Conservation (phyloP, 2,797 vertebrate species). For the Danio jaintianensis region DNA sequence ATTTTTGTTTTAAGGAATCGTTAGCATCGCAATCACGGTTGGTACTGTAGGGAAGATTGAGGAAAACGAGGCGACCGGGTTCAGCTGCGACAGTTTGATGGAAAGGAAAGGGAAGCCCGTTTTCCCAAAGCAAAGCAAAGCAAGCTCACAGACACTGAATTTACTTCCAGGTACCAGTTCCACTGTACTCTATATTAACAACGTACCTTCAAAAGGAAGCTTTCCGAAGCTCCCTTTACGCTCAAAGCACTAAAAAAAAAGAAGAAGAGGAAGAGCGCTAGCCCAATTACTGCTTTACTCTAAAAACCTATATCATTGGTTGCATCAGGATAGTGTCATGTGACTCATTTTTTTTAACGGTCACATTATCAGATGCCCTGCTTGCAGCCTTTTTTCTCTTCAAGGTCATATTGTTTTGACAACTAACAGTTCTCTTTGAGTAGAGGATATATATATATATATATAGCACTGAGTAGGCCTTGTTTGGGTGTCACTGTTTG, state of each 20-base stretch:
- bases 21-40: slow-evolving; percentile 66
- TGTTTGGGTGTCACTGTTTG: slow-evolving; percentile 33
- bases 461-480: slow-evolving; percentile 48
- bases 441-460: slow-evolving; percentile 35
- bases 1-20: slow-evolving; percentile 38
- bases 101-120: slow-evolving; percentile 49
- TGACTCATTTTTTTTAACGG: not conserved
- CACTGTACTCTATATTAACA: not conserved
- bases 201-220: not conserved
- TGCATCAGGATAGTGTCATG: slow-evolving; percentile 20
- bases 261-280: slow-evolving; percentile 4
- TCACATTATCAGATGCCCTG: not conserved
- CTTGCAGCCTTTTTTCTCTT: not conserved
- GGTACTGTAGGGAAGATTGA: slow-evolving; percentile 66
- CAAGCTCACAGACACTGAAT: slow-evolving; percentile 13
- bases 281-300: slow-evolving; percentile 16
- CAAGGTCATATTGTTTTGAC: slow-evolving; percentile 3
- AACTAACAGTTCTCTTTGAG: slow-evolving; percentile 27
- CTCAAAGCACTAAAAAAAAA: slow-evolving; percentile 24
- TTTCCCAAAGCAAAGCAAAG: not conserved
- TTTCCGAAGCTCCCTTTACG: not conserved
- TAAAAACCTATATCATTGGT: slow-evolving; percentile 8
- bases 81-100: slow-evolving; percentile 70
- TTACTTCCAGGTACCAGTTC: slow-evolving; percentile 5
- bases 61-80: slow-evolving; percentile 68